Base-by-base conservation (phyloP, 2,888 invertebrate genomes). In the Drosophila dives region DNA sequence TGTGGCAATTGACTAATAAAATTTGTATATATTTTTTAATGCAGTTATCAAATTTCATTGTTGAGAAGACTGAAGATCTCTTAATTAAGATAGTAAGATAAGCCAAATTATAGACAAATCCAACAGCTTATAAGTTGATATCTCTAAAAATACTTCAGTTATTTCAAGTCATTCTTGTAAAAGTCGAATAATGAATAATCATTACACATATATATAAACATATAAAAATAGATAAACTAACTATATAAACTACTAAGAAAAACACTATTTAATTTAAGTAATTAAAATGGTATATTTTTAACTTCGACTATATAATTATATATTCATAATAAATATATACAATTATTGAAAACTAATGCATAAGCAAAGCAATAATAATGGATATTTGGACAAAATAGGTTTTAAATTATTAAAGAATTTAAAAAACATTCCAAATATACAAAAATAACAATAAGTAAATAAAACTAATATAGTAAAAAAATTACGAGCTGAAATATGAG, bases 401-500 rank as follows among this genome's bases (percentile, higher is more conserved):
- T n/a, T n/a, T n/a, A n/a, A n/a, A n/a, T n/a, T n/a, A n/a, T n/a
- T n/a, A n/a, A n/a, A n/a, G n/a, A n/a, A n/a, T n/a, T n/a, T n/a
- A n/a, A n/a, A n/a, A n/a, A n/a, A n/a, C n/a, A n/a, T n/a, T n/a
- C n/a, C n/a, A n/a, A n/a, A n/a, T n/a, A n/a, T n/a, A n/a, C n/a
- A n/a, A n/a, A n/a, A n/a, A n/a, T n/a, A n/a, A n/a, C 6, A 42
- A 11, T 11, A 3, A 42, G 20, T 42, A 2, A 20, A 11, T 6
- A 20, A 5, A 40, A n/a, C 1, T 2, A 40, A 5, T 0, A 11
- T 2, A 1, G 11, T 6, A 42, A 11, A 42, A 8, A 11, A 42
- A 20, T 6, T 1, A 11, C 42, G 11, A 42, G 2, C n/a, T 38
- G 10, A n/a, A 0, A n/a, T 11, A 6, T 11, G 5, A 2, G 0